Evolutionary conservation across 2,888 invertebrate species (phyloP).

Genomic region (Caenorhabditis sp.): DNA sequence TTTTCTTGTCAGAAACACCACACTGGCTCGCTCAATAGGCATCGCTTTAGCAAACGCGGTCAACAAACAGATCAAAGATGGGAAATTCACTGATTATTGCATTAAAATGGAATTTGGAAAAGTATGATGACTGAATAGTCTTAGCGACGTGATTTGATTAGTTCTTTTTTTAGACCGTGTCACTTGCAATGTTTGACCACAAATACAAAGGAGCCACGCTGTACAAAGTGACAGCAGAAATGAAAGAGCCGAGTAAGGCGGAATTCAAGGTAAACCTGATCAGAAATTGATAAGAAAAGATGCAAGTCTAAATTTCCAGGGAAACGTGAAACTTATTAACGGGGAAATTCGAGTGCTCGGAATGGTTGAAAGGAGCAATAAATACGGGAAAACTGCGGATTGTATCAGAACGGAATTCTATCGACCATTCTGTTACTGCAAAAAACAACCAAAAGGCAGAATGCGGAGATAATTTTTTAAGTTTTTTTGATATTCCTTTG

Average conservation of each 20-base stretch:
- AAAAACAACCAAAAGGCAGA: constrained; percentile 26
- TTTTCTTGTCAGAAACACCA: constrained; percentile 43
- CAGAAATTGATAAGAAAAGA: not conserved
- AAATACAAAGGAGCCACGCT: constrained; percentile 43
- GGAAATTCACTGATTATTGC: constrained; percentile 32
- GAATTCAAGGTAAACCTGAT: constrained; percentile 38
- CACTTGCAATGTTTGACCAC: constrained; percentile 33
- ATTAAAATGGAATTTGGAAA: constrained; percentile 55
- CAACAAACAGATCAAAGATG: constrained; percentile 33
- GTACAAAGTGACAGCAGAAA: constrained; percentile 38
- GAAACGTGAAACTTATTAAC: constrained; percentile 27
- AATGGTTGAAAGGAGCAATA: constrained; percentile 51
- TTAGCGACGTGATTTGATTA: constrained; percentile 3
- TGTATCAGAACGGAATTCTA: constrained; percentile 43
- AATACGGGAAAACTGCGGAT: constrained; percentile 60
- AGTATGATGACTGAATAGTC: not conserved
- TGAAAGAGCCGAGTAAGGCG: constrained; percentile 50
- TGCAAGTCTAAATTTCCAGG: constrained; percentile 13
- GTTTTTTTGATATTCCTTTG: too few species aligned
- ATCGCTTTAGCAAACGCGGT: constrained; percentile 24
- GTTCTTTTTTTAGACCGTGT: constrained; percentile 22
- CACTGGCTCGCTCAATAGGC: constrained; percentile 29
- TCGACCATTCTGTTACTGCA: constrained; percentile 60
- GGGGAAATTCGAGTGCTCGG: constrained; percentile 40
- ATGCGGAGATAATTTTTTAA: not conserved